A percentile compares a stretch with the other conserved stretches of the same genome.
Evolutionary conservation across 2,797 vertebrate genomes (phyloP).

Genomic region (Podarcis siculus): DNA sequence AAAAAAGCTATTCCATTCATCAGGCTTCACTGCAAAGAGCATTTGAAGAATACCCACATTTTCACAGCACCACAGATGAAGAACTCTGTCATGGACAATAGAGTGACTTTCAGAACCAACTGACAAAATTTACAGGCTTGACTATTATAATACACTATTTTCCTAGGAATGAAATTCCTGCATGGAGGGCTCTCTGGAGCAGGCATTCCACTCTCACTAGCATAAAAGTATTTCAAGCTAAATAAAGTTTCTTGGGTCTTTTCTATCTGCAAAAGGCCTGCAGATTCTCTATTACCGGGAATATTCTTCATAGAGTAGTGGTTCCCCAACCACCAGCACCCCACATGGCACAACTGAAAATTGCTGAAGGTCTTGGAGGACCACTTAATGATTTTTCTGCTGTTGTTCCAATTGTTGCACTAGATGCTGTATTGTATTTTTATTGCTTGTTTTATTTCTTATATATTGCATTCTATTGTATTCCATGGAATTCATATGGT

Average conservation of each 20-base stretch:
- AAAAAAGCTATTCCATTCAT: not conserved
- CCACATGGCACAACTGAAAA: no score
- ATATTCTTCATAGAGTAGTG: not conserved
- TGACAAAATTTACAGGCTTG: not conserved
- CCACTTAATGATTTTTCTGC: no score
- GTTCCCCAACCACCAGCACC: no score
- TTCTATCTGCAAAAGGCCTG: not conserved
- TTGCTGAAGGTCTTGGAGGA: no score
- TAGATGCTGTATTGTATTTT: no score
- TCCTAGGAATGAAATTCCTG: not conserved
- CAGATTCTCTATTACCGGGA: not conserved
- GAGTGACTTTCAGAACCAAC: not conserved
- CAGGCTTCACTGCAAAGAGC: not conserved
- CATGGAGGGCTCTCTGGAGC: not conserved
- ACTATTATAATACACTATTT: not conserved
- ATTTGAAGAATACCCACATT: not conserved
- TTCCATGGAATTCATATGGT: no score
- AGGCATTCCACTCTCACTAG: not conserved
- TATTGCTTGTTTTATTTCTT: no score
- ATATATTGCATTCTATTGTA: no score
- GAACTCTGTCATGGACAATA: not conserved
- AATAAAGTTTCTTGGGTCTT: not conserved
- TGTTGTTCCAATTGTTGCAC: no score
- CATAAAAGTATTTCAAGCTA: no score
- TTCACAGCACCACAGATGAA: not conserved